Conservation (phyloP, 2,113 vertebrate species). For the Sminthopsis crassicaudata region DNA sequence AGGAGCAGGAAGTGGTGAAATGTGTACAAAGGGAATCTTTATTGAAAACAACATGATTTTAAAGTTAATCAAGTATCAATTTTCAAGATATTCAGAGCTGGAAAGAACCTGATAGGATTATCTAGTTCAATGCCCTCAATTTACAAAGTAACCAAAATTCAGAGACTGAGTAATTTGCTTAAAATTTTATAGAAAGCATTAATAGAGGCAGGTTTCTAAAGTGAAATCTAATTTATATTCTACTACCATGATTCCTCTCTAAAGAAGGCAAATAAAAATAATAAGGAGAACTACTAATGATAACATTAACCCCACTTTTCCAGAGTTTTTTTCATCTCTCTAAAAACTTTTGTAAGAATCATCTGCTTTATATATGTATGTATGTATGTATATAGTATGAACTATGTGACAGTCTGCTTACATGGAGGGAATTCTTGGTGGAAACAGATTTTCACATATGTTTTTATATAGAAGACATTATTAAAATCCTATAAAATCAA, state of each 20-base stretch:
- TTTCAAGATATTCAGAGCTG: background rate
- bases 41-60: background rate
- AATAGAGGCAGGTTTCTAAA: background rate
- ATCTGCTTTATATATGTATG: background rate
- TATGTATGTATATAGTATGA: too few relatives aligned
- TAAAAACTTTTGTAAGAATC: background rate
- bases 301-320: background rate
- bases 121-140: too few relatives aligned
- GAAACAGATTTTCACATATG: background rate
- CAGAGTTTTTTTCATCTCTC: background rate
- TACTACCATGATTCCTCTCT: background rate
- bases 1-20: background rate
- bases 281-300: background rate
- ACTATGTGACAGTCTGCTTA: background rate
- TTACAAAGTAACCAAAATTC: background rate
- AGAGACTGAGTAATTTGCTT: background rate
- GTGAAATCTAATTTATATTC: background rate
- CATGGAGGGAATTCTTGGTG: background rate
- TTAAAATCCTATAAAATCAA: background rate
- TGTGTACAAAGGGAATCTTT: background rate
- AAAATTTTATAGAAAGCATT: background rate
- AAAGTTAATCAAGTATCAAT: background rate
- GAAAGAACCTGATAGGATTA: background rate
- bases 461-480: background rate
- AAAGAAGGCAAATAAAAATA: background rate